Conservation (phyloP, 2,797 vertebrate species). For the Pogonophryne albipinna region DNA sequence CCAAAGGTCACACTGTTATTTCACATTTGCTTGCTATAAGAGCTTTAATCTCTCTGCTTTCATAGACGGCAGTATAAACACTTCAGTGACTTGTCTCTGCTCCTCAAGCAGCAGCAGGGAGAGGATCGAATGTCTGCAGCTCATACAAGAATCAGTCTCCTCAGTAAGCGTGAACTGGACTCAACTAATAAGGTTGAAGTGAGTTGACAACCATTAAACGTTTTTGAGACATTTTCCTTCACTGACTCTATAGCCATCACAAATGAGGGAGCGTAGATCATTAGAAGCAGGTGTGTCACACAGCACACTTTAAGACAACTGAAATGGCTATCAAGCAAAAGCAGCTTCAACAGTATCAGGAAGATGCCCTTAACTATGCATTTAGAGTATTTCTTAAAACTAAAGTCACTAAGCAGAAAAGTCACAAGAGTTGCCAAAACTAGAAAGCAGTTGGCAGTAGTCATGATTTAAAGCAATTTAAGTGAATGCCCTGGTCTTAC, state of each 20-base stretch:
- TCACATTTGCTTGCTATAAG: conserved; percentile 34
- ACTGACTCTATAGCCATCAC: neutral
- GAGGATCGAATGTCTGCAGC: conserved; percentile 8
- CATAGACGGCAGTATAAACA: conserved; percentile 55
- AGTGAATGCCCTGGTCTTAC: conserved; percentile 25
- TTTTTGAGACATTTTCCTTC: conserved; percentile 5
- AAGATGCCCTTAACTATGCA: neutral
- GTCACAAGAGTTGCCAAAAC: neutral
- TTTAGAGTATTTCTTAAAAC: neutral
- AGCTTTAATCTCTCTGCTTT: conserved; percentile 37
- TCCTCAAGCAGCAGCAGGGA: conserved; percentile 12
- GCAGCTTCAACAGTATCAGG: neutral
- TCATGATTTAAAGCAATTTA: conserved; percentile 33
- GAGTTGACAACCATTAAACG: conserved; percentile 20
- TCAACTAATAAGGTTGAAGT: conserved; percentile 25
- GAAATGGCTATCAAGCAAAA: conserved; percentile 5
- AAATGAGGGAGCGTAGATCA: conserved; percentile 9
- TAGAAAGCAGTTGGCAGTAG: conserved; percentile 4
- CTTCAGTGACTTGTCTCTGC: conserved; percentile 32
- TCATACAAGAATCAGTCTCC: conserved; percentile 1
- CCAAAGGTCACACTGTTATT: conserved; percentile 32
- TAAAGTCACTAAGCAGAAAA: neutral
- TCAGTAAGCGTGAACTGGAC: conserved; percentile 8
- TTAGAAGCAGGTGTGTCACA: conserved; percentile 23
- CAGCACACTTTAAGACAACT: neutral